Evolutionary conservation across 2,113 vertebrate species (phyloP), one percentile per base, ranked within the genome.

Genomic region (Entosphenus tridentatus): DNA sequence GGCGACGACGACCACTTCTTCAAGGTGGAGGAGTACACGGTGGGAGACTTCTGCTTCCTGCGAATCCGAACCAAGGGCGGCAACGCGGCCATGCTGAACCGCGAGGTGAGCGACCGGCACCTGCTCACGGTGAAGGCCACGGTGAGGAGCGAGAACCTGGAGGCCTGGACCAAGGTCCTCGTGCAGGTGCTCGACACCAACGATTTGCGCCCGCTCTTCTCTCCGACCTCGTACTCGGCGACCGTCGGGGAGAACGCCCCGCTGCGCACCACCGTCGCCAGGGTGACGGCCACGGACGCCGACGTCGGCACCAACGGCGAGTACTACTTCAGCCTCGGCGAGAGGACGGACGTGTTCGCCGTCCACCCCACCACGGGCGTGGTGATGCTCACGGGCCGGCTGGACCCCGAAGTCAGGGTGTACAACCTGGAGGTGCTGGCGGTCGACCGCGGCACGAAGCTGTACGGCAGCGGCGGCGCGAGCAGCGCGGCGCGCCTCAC

Each of bases 241-340:
- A 96, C 88, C 0, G 86, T 97, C 69, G 83, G 85, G 2, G 93
- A 98, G 79, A 95, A 85, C 80, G 95, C 91, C 70, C 87, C 92
- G 13, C 79, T 95, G 71, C 86, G 93, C 80, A 93, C 90, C 77
- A 98, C 90, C 68, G 91, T 98, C 59, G 92, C 93, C 73, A 92
- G 93, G 74, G 93, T 98, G 71, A 98, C 92, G 0, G 93, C 93
- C n/a, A 98, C 93, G 2, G 93, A 98, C 71, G 93, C 93, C 0
- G 93, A 98, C 72, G 89, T 91, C 11, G 93, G 92, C 72, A 95
- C 91, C 73, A 98, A 98, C 55, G 93, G 93, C 68, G 90, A 96
- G 77, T 98, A 96, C 80, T 98, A 98, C 78, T 98, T 96, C 73
- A 96, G 92, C 78, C 93, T 98, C 74, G 96, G 93, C 76, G 88